A percentile compares a stretch with the other conserved stretches of the same genome.
Evolutionary conservation across 2,113 vertebrate species (phyloP).

Genomic region (Aegotheles bennettii): DNA sequence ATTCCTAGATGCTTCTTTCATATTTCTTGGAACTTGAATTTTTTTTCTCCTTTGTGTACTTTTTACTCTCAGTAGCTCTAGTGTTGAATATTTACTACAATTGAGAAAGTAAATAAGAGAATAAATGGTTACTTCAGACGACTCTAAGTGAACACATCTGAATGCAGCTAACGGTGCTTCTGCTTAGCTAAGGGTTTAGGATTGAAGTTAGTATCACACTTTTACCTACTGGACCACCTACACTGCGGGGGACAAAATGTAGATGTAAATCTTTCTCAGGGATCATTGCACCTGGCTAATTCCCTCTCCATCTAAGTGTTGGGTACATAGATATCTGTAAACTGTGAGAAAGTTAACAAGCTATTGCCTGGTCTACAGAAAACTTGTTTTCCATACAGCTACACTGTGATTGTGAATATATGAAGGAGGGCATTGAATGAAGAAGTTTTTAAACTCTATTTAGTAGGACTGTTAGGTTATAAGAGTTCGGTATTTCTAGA

Average conservation of each 20-base stretch:
- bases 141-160: background rate
- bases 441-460: background rate
- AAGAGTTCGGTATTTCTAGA: background rate
- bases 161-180: background rate
- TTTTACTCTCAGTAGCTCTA: background rate
- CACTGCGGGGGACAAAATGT: rapidly evolving
- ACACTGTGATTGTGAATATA: background rate
- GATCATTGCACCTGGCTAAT: background rate
- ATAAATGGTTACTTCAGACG: background rate
- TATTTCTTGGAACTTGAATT: background rate
- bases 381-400: background rate
- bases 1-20: background rate
- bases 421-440: background rate
- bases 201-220: background rate
- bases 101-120: background rate
- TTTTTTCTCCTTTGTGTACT: background rate
- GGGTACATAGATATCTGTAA: background rate
- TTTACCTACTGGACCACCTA: background rate
- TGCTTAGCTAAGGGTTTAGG: background rate
- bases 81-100: background rate
- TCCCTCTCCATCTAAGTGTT: background rate
- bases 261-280: background rate
- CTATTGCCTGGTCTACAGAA: background rate
- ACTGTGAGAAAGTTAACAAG: background rate
- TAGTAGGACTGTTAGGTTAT: background rate